phyloP scores from a whole-genome alignment of 2,113 vertebrate species.

The Clarias gariepinus region DNA sequence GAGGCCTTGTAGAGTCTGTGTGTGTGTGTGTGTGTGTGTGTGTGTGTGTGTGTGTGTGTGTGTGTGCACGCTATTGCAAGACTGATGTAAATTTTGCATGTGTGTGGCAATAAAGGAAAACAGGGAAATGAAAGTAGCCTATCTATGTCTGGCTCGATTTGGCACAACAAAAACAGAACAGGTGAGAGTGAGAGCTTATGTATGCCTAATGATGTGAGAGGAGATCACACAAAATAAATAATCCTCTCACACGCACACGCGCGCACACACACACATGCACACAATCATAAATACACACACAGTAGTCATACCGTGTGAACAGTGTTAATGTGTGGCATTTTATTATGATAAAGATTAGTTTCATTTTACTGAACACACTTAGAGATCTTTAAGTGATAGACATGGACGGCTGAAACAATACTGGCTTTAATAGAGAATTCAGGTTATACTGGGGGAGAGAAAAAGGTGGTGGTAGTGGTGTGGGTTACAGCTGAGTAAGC shows the following conservation, averaged over 20 bases:
- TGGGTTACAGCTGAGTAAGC: constrained; percentile 23
- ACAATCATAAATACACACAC: constrained; percentile 15
- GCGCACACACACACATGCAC: neutral
- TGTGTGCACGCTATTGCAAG: constrained; percentile 24
- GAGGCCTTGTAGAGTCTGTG: neutral
- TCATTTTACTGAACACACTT: constrained; percentile 13
- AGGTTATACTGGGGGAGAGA: constrained; percentile 17
- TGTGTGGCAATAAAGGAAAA: constrained; percentile 30
- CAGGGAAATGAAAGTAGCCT: constrained; percentile 16
- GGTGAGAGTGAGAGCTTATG: constrained; percentile 43
- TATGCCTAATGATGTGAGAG: constrained; percentile 42
- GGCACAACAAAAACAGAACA: neutral
- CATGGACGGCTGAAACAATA: constrained; percentile 42
- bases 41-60: constrained; percentile 23
- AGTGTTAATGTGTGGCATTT: neutral
- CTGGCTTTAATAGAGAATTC: constrained; percentile 23
- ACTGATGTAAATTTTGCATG: constrained; percentile 47
- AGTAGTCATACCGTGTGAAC: neutral
- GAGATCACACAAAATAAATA: constrained; percentile 29
- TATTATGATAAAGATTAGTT: neutral
- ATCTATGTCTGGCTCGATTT: neutral
- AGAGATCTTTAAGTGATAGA: constrained; percentile 21
- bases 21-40: constrained; percentile 8
- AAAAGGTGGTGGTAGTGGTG: neutral
- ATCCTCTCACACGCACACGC: constrained; percentile 19